Conservation (phyloP, 2,888 invertebrate species). For the Cordilura impudica region DNA sequence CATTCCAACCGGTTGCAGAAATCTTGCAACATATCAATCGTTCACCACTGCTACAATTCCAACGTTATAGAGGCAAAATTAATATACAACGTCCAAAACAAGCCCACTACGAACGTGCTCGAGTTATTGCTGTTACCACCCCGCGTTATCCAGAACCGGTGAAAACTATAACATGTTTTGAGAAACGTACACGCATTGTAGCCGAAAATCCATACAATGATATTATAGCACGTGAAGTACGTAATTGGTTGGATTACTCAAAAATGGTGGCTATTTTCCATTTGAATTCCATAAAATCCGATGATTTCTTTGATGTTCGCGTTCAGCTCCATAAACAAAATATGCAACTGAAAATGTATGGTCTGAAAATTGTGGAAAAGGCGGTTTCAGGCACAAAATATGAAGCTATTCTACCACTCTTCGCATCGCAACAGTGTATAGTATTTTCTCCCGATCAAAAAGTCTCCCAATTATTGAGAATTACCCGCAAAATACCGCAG, state of each 20-base stretch:
- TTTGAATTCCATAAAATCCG: constrained; percentile 83
- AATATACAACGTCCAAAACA: constrained; percentile 86
- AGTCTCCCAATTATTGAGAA: constrained; percentile 81
- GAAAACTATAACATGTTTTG: constrained; percentile 80
- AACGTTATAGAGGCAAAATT: constrained; percentile 86
- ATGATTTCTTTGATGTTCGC: constrained; percentile 82
- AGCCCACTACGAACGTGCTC: constrained; percentile 85
- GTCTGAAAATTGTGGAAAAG: constrained; percentile 82
- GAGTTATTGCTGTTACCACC: constrained; percentile 82
- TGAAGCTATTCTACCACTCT: constrained; percentile 83
- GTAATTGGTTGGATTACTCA: constrained; percentile 84
- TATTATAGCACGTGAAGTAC: constrained; percentile 85
- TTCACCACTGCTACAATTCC: constrained; percentile 79
- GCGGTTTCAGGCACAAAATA: constrained; percentile 85
- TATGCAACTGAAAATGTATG: constrained; percentile 85
- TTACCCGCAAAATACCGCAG: constrained; percentile 85
- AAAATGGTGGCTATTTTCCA: constrained; percentile 86
- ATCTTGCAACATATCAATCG: constrained; percentile 52
- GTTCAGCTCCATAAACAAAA: constrained; percentile 82
- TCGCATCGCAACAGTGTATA: constrained; percentile 82
- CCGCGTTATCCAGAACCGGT: constrained; percentile 81
- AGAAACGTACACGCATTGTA: constrained; percentile 72
- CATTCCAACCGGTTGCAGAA: constrained; percentile 10
- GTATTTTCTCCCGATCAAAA: constrained; percentile 85
- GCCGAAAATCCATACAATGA: constrained; percentile 84